These are phyloP conservation scores for Diloba caeruleocephala DNA, from an alignment of 2,888 invertebrate species.

Conservation along the genomic window DNA sequence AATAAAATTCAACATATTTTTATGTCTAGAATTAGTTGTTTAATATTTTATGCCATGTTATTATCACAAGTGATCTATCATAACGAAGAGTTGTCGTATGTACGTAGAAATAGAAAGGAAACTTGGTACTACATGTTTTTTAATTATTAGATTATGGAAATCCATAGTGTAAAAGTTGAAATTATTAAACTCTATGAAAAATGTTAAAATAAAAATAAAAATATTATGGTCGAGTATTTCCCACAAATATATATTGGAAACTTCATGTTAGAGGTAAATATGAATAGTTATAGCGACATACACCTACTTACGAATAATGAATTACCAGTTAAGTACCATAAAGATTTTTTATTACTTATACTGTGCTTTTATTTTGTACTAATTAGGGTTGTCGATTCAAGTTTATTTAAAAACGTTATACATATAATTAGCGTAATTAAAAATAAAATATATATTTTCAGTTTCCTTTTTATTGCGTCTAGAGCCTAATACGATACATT, in stretches of 20 bases:
- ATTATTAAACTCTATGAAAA: too few relatives aligned
- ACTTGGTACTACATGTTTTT: conserved; percentile 18
- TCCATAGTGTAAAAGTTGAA: too few relatives aligned
- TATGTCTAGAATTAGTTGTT: conserved; percentile 29
- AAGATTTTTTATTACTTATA: too few relatives aligned
- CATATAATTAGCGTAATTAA: background rate
- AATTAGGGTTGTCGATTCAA: conserved; percentile 2
- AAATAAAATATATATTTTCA: background rate
- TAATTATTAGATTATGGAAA: too few relatives aligned
- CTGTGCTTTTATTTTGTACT: too few relatives aligned
- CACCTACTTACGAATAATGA: too few relatives aligned
- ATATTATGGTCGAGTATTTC: too few relatives aligned
- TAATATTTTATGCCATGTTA: conserved; percentile 24
- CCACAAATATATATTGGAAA: too few relatives aligned
- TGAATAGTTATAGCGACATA: too few relatives aligned
- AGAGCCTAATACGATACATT: conserved; percentile 44
- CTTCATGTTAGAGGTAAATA: too few relatives aligned
- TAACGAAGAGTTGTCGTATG: background rate
- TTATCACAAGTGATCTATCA: conserved; percentile 6
- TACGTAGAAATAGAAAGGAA: background rate
- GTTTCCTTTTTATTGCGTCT: conserved; percentile 22
- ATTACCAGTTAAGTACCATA: too few relatives aligned
- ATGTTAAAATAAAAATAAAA: background rate
- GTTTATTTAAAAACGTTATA: background rate
- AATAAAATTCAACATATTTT: conserved; percentile 40